Evolutionary conservation across 2,113 vertebrate genomes (phyloP), one percentile per base, ranked within the genome.

Genomic region (Serilophus lunatus): DNA sequence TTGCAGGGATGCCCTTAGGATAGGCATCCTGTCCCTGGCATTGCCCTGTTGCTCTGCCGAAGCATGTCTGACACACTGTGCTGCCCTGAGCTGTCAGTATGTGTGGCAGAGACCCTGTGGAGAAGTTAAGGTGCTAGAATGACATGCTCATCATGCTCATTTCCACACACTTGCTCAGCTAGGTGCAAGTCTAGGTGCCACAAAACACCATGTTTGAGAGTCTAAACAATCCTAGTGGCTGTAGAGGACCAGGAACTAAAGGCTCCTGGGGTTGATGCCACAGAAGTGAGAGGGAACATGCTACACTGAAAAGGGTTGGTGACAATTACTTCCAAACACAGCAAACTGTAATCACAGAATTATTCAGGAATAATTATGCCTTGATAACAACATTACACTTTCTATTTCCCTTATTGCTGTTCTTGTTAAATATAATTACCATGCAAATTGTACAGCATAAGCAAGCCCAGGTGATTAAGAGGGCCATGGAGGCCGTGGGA

Each of bases 401-500:
- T 96, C 94, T 95, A 96, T 96, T 94, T 95, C 86, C 94, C 95
- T 97, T 97, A 97, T 96, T 96, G 94, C 95, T 95, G 77, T 94
- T 97, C 96, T 96, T 96, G 93, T 97, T 97, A 97, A 97, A 97
- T 96, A 96, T 97, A 97, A 97, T 97, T 97, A 95, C 96, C 90
- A 95, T 95, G 96, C 92, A 97, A 97, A 97, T 96, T 94, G 87
- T 92, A 94, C 71, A 83, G 82, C 44, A 4, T 92, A 95, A 94
- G 96, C 88, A 95, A 93, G 95, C 95, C 90, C 93, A 94, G 96
- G 94, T 96, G 97, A 97, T 97, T 94, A 94, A 81, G 54, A 29
- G 81, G 90, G 71, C 93, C 69, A 28, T 20, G 61, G 69, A 80
- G 59, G 92, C 92, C 69, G 65, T 82, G 31, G 64, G 76, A 95